phyloP scores from a whole-genome alignment of 2,888 invertebrate species.

The Phaonia tiefii region DNA sequence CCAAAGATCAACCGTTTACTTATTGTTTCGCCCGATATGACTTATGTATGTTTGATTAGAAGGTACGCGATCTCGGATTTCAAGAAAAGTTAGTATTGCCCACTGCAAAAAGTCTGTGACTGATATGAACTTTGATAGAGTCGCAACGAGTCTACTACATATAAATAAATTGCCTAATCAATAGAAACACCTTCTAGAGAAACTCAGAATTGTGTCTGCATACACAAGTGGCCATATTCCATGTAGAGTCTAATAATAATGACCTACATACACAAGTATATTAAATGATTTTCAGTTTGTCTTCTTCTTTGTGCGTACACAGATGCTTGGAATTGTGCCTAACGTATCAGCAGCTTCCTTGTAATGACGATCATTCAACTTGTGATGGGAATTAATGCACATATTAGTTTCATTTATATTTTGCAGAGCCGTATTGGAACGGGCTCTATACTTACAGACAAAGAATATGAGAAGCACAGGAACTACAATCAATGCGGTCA shows the following conservation, averaged over 20 bases:
- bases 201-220: too few species aligned
- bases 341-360: slow-evolving; percentile 1
- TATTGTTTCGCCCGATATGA: slow-evolving; percentile 67
- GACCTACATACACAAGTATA: slow-evolving; percentile 3
- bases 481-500: slow-evolving; percentile 75
- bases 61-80: slow-evolving; percentile 18
- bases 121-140: slow-evolving; percentile 57
- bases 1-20: slow-evolving; percentile 73
- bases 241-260: not conserved
- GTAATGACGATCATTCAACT: slow-evolving; percentile 5
- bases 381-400: slow-evolving; percentile 4
- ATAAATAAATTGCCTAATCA: too few species aligned
- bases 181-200: too few species aligned
- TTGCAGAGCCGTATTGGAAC: too few species aligned
- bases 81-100: not conserved
- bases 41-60: slow-evolving; percentile 28
- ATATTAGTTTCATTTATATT: too few species aligned
- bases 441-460: slow-evolving; percentile 77
- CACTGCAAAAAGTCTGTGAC: slow-evolving; percentile 9
- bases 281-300: not conserved
- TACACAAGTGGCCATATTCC: not conserved
- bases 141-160: too few species aligned
- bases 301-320: not conserved
- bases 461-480: slow-evolving; percentile 77
- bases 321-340: not conserved